Base-by-base conservation (phyloP, 2,113 vertebrate genomes). In the Mola mola region DNA sequence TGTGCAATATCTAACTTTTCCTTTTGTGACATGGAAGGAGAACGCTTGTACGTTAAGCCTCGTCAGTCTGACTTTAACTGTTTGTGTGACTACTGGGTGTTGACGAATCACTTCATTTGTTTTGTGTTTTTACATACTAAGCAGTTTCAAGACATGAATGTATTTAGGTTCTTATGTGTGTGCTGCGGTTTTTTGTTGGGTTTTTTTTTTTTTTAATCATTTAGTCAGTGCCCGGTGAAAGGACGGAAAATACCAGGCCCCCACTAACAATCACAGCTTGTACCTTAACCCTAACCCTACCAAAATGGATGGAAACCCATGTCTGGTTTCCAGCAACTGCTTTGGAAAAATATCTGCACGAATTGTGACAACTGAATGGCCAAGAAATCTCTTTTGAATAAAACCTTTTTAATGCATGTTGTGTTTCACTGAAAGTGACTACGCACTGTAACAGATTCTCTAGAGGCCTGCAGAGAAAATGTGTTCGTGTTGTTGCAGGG, bases 61-160 rank as follows among this genome's bases (percentile, higher is more conserved):
- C 21, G 55, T 69, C 15, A 48, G 31, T 77, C 55, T 75, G 71
- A 60, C n/a, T 82, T 67, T 74, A 68, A 79, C 68, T 40, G 64
- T 82, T 65, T 84, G 49, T 85, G 67, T 88, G 79, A 89, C 81
- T 84, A 87, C 87, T 91, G 66, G 75, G 59, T 82, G 74, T 74
- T 71, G 48, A 72, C 60, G 65, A 66, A 63, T 85, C 57, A 66
- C 43, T 84, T 76, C 31, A 61, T 52, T 55, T 72, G 63, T 59
- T 65, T 38, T 62, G 11, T 73, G 56, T 72, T 72, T 69, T 72
- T 74, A 62, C 41, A 25, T 48, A 60, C 52, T 42, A 36, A 75
- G 47, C 55, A 36, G 24, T 72, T 70, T 13, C 79, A 70, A 66
- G 38, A 64, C 10, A 31, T 74, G 67, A 83, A 74, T 60, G 78